These are phyloP conservation scores for Macrobrachium rosenbergii DNA, from an alignment of 1,140 invertebrate genomes.

Conservation along the genomic window DNA sequence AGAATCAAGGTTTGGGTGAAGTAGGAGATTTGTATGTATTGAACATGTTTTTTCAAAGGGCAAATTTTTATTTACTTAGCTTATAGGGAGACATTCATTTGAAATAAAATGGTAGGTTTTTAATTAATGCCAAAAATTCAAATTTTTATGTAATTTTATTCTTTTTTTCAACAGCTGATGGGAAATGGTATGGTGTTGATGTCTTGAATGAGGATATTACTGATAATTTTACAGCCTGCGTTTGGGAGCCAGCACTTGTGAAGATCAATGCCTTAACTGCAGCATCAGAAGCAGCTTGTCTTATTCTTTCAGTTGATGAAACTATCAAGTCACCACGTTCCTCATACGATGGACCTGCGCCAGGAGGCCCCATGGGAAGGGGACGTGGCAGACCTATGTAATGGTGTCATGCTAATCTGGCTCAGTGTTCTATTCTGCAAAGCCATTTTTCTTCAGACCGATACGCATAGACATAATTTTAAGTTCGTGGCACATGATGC, in stretches of 20 bases:
- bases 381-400: conserved; percentile 54
- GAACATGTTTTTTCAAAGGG: too few species aligned
- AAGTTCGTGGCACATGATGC: too few species aligned
- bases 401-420: background rate
- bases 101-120: background rate
- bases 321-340: conserved; percentile 94
- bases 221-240: conserved; percentile 93
- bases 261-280: conserved; percentile 98
- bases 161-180: conserved; percentile 69
- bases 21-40: too few species aligned
- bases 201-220: conserved; percentile 93
- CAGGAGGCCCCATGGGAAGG: conserved; percentile 31
- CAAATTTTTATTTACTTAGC: too few species aligned
- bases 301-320: conserved; percentile 97
- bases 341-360: conserved; percentile 21
- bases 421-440: too few species aligned
- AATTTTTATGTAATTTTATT: background rate
- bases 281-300: conserved; percentile 94
- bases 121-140: background rate
- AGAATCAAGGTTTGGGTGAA: too few species aligned
- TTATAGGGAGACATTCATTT: too few species aligned
- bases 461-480: too few species aligned
- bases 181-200: conserved; percentile 96
- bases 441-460: too few species aligned
- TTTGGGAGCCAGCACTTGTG: conserved; percentile 98